phyloP scores from a whole-genome alignment of 1,140 invertebrate genomes.

The Subanguina moxae region DNA sequence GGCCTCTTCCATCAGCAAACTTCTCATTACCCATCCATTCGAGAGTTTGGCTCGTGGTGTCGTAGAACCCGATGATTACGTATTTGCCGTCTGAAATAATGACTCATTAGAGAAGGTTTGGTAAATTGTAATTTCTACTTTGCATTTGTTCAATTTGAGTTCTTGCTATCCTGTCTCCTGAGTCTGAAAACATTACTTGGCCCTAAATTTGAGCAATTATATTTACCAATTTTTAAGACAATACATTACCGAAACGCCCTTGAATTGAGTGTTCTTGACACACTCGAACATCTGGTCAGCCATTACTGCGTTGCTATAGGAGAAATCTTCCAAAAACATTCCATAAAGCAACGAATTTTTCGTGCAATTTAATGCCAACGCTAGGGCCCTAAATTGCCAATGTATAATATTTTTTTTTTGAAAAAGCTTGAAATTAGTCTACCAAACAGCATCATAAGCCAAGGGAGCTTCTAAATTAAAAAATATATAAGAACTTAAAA shows the following conservation, averaged over 20 bases:
- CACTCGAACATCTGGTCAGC: constrained; percentile 90
- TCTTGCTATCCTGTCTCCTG: constrained; percentile 95
- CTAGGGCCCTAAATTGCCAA: constrained; percentile 49
- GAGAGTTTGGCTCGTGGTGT: constrained; percentile 86
- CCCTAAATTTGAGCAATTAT: constrained; percentile 63
- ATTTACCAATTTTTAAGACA: constrained; percentile 6
- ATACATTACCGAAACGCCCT: constrained; percentile 83
- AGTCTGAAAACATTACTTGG: constrained; percentile 66
- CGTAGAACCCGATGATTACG: constrained; percentile 89
- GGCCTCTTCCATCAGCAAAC: constrained; percentile 71
- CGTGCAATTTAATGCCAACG: constrained; percentile 79
- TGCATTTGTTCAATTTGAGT: constrained; percentile 94
- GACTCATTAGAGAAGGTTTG: too few species aligned
- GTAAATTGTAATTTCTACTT: constrained; percentile 16
- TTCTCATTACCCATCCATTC: constrained; percentile 83
- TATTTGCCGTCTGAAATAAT: constrained; percentile 78
- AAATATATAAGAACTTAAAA: too few species aligned
- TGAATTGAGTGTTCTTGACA: constrained; percentile 92
- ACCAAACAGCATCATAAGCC: constrained; percentile 98
- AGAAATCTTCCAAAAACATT: constrained; percentile 78
- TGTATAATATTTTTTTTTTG: not conserved
- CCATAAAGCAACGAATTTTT: constrained; percentile 72
- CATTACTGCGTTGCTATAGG: constrained; percentile 90
- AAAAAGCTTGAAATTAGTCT: not conserved
- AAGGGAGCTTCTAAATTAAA: constrained; percentile 76